Evolutionary conservation across 2,797 vertebrate genomes (phyloP).

Genomic region (Heliangelus exortis): DNA sequence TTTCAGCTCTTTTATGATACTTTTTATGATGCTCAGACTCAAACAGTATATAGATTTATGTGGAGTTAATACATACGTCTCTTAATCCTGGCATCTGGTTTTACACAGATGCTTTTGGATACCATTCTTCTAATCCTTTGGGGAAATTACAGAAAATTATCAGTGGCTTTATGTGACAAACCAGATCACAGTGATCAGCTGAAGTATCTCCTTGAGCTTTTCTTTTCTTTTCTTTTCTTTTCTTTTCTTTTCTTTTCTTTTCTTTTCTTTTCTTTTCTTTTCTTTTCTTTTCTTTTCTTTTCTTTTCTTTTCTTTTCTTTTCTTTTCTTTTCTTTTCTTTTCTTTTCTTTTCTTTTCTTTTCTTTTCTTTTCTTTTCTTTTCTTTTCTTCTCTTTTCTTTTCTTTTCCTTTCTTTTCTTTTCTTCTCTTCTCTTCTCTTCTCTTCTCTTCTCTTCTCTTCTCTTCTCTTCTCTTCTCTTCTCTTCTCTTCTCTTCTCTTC

Average conservation of each 20-base stretch:
- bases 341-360: not conserved
- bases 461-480: not conserved
- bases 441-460: not conserved
- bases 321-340: too few species aligned
- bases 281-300: not conserved
- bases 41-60: not conserved
- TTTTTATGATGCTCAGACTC: not conserved
- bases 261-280: too few species aligned
- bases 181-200: not conserved
- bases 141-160: slow-evolving; percentile 24
- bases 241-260: not conserved
- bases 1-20: not conserved
- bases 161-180: not conserved
- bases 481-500: too few species aligned
- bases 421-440: too few species aligned
- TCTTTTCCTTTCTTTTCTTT: not conserved
- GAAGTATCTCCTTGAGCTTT: not conserved
- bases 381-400: not conserved
- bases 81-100: not conserved
- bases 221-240: not conserved
- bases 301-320: not conserved
- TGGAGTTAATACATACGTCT: not conserved
- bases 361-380: too few species aligned
- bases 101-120: not conserved
- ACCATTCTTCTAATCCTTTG: slow-evolving; percentile 15